Evolutionary conservation across 2,888 invertebrate genomes (phyloP).

Genomic region (Liopterus haemorrhoidalis): DNA sequence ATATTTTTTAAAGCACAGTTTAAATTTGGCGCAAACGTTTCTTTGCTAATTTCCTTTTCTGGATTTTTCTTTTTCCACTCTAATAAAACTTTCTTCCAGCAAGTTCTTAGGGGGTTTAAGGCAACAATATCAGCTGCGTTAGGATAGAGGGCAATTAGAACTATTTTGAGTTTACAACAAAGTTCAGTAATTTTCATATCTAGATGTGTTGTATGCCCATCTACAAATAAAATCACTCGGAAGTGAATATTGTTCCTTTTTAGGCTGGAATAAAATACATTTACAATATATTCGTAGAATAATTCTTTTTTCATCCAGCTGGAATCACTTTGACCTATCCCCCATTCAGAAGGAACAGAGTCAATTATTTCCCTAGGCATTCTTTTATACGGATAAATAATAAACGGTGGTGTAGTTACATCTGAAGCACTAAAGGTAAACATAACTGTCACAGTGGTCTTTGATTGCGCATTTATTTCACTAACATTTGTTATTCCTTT

Average conservation of each 20-base stretch:
- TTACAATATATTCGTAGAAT: constrained; percentile 24
- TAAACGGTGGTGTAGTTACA: constrained; percentile 37
- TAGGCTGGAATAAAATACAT: background rate
- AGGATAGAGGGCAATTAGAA: constrained; percentile 34
- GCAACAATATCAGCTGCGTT: constrained; percentile 34
- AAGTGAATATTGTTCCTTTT: constrained; percentile 26
- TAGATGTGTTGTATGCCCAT: constrained; percentile 28
- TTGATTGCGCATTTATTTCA: constrained; percentile 37
- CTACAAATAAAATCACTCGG: constrained; percentile 41
- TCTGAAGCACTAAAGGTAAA: constrained; percentile 40
- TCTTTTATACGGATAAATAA: constrained; percentile 37
- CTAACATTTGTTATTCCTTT: constrained; percentile 38
- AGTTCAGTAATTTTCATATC: constrained; percentile 10
- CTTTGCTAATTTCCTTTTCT: too few relatives aligned
- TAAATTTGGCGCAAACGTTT: constrained; percentile 32
- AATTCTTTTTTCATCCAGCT: constrained; percentile 34
- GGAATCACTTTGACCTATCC: constrained; percentile 31
- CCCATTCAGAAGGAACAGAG: constrained; percentile 38
- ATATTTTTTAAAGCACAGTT: constrained; percentile 14
- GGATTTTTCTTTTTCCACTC: constrained; percentile 30
- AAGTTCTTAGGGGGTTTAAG: constrained; percentile 30
- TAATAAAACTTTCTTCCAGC: constrained; percentile 30
- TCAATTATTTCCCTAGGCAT: constrained; percentile 34
- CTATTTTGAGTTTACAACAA: constrained; percentile 14
- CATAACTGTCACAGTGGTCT: constrained; percentile 39